Base-by-base conservation (phyloP, 2,113 vertebrate genomes). In the Hippolais icterina region DNA sequence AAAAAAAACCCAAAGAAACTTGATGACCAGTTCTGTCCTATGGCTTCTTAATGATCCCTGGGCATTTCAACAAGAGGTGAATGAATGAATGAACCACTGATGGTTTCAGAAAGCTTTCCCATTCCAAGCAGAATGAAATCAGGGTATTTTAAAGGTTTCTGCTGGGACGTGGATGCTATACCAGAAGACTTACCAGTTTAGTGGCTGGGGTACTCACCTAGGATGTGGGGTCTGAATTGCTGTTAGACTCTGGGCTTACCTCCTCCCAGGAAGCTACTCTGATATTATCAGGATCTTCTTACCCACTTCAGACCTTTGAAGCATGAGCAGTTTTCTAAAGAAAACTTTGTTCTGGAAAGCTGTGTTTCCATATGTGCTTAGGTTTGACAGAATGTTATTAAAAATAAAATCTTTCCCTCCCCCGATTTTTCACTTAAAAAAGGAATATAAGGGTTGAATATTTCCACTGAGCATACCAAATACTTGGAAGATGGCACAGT, bases 401-500 rank as follows among this genome's bases (percentile, higher is more conserved):
- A 81, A 91, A 92, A 63, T 33, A 77, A 68, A 86, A 76, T 57
- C 12, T 50, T 39, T 79, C 17, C 29, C 7, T 75, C 31, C 3
- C 2, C 4, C 0, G 0, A 6, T 46, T 87, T 89, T 76, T 80
- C 21, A 33, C 35, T 72, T 42, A 7, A 57, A 59, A 89, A 63
- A 54, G 23, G 5, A 78, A 35, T 44, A 17, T 15, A 71, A 39
- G 18, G 0, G 11, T 56, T 68, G n/a, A 75, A 10, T 85, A 35
- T 76, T 75, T 83, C 57, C 37, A 33, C 25, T 68, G 17, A 42
- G 21, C 77, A 56, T 23, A 66, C 15, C 10, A 80, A 68, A 47
- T 3, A 1, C 49, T 60, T 66, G 5, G 6, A 63, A 11, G 16
- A 77, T 35, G 0, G 2, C 35, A 17, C 27, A 31, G 12, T 14